Evolutionary conservation across 1,140 invertebrate species (phyloP).

Genomic region (Drosophila varians): DNA sequence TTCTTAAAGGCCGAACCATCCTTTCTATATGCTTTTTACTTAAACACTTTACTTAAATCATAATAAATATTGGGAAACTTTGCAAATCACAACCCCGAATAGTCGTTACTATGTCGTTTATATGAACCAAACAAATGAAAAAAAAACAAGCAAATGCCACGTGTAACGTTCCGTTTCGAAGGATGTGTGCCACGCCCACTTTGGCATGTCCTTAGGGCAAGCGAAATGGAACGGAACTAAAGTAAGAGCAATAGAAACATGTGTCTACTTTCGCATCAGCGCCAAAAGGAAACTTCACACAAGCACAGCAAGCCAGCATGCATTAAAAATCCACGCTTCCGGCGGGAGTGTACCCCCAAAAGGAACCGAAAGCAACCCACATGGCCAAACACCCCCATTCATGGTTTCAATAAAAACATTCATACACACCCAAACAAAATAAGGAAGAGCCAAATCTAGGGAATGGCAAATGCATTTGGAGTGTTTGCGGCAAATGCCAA

Average conservation of each 20-base stretch:
- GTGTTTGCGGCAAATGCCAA: slow-evolving; percentile 78
- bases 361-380: slow-evolving; percentile 2
- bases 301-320: slow-evolving; percentile 45
- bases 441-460: slow-evolving; percentile 35
- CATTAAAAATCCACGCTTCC: slow-evolving; percentile 79
- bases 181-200: slow-evolving; percentile 52
- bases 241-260: slow-evolving; percentile 59
- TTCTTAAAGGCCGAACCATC: neutral
- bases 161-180: slow-evolving; percentile 33
- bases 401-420: slow-evolving; percentile 41
- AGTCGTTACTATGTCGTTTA: neutral
- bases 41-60: no score
- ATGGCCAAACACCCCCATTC: slow-evolving; percentile 6
- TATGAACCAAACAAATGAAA: slow-evolving; percentile 1
- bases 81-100: no score
- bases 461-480: slow-evolving; percentile 78
- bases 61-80: neutral
- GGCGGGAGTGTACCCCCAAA: slow-evolving; percentile 33
- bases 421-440: slow-evolving; percentile 18
- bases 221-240: slow-evolving; percentile 20
- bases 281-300: slow-evolving; percentile 47
- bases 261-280: slow-evolving; percentile 73
- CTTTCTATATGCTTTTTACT: neutral
- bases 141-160: slow-evolving; percentile 3
- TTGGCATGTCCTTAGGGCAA: slow-evolving; percentile 5